Evolutionary conservation across 2,888 invertebrate species (phyloP), one percentile per base, ranked within the genome.

Genomic region (Harmothoe impar): DNA sequence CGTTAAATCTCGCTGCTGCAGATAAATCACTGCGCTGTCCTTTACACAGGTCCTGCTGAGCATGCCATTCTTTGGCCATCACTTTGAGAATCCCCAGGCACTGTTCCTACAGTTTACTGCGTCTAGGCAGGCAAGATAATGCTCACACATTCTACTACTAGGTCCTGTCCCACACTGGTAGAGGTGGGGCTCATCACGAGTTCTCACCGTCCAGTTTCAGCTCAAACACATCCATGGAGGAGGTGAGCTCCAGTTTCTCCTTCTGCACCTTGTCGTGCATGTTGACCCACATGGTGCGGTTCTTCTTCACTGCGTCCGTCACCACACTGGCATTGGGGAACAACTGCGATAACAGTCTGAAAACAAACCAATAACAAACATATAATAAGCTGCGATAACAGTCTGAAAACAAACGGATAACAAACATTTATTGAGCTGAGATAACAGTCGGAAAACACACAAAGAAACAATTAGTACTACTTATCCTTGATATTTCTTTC

Each of bases 321-420:
- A 95, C 94, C 29, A 90, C 92, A 0, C 91, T 77, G 5, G 94
- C 94, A 20, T 92, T 93, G 0, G 94, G 93, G 92, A 95, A 95
- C 62, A 95, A 89, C 51, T 93, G 91, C 1, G 92, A 92, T 90
- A 95, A 91, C 51, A 95, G 91, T 84, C 93, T 96, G 94, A 96
- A 97, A 12, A 77, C 5, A 68, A 20, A 7, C 10, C 7, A 68
- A 68, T 20, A 25, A 97, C 43, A 56, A 78, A 43, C 15, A 91
- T n/a, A 91, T 10, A n/a, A 51, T 29, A 85, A 95, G 89, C 51
- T 93, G 91, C 1, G 92, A 92, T 90, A 95, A 91, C 51, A 95
- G 91, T 84, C 93, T 96, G 94, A 96, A 97, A 12, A 77, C 5
- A 68, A 20, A 7, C 10, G 25, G n/a, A 68, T 20, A 25, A 97